Evolutionary conservation across 1,140 invertebrate species (phyloP).

Genomic region (Sinella curviseta): DNA sequence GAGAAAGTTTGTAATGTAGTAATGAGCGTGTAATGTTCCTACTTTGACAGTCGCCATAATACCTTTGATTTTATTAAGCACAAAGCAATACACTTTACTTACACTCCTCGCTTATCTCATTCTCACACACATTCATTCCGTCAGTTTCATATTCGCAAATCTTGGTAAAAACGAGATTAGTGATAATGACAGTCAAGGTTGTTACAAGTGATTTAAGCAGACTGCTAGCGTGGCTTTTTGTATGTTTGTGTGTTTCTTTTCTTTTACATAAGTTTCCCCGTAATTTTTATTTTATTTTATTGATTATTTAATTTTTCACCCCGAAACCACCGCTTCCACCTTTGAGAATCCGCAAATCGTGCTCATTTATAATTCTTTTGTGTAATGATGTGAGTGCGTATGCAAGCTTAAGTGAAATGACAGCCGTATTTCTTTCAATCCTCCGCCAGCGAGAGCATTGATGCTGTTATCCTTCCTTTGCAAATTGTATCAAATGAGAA

Average conservation of each 20-base stretch:
- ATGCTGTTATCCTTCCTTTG: constrained; percentile 1
- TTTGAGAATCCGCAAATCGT: too few relatives aligned
- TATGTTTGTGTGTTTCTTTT: not conserved
- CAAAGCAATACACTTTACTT: too few relatives aligned
- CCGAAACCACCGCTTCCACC: too few relatives aligned
- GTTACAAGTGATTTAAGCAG: not conserved
- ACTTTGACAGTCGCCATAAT: too few relatives aligned
- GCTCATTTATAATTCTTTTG: not conserved
- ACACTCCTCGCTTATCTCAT: not conserved
- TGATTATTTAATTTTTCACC: not conserved
- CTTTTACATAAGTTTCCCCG: not conserved
- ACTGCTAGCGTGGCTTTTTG: not conserved
- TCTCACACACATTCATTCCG: not conserved
- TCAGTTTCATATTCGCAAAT: not conserved
- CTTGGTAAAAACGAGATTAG: not conserved
- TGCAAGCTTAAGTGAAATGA: not conserved
- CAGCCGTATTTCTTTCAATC: constrained; percentile 10
- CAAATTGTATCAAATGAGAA: constrained; percentile 10
- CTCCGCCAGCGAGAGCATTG: not conserved
- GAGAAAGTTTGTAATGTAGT: not conserved
- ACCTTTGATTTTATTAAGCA: too few relatives aligned
- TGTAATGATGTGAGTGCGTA: not conserved
- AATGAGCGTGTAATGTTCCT: too few relatives aligned
- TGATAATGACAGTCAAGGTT: constrained; percentile 16
- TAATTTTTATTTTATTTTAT: not conserved